phyloP scores from a whole-genome alignment of 2,797 vertebrate species.

The Brotula barbata region DNA sequence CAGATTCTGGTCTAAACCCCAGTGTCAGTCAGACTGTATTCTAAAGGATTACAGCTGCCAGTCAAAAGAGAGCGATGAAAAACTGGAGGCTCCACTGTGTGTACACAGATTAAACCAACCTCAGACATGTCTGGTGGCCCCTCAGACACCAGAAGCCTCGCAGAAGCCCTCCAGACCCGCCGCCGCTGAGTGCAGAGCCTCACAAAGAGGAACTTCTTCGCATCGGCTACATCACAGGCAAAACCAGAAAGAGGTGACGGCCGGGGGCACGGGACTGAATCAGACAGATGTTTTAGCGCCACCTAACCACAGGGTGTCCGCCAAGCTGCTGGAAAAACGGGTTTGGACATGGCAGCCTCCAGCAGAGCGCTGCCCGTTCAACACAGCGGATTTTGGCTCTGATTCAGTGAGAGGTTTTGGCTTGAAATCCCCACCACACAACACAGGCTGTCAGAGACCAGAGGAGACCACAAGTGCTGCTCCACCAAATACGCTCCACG shows the following conservation, averaged over 20 bases:
- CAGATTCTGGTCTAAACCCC: slow-evolving; percentile 39
- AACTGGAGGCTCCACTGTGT: slow-evolving; percentile 9
- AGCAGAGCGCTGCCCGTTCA: slow-evolving; percentile 32
- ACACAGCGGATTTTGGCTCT: slow-evolving; percentile 48
- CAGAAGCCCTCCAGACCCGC: slow-evolving; percentile 6
- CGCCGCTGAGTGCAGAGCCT: slow-evolving; percentile 16
- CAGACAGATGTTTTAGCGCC: slow-evolving; percentile 30
- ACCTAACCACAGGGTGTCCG: slow-evolving; percentile 18
- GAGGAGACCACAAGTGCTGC: slow-evolving; percentile 19
- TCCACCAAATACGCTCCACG: slow-evolving; percentile 24
- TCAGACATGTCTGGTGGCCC: slow-evolving; percentile 38
- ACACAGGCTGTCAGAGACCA: slow-evolving; percentile 36
- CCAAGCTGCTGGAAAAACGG: slow-evolving; percentile 46
- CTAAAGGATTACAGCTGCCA: slow-evolving; percentile 51
- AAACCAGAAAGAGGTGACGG: slow-evolving; percentile 23
- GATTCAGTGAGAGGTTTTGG: slow-evolving; percentile 49
- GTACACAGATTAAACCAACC: slow-evolving; percentile 39
- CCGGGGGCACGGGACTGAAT: slow-evolving; percentile 24
- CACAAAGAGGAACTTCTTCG: slow-evolving; percentile 20
- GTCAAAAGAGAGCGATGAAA: slow-evolving; percentile 40
- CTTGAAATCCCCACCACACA: slow-evolving; percentile 27
- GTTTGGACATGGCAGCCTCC: slow-evolving; percentile 27
- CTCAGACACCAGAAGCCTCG: slow-evolving; percentile 33
- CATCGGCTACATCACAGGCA: slow-evolving; percentile 6
- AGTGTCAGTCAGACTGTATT: slow-evolving; percentile 27